Evolutionary conservation across 2,888 invertebrate genomes (phyloP), one percentile per base, ranked within the genome.

Genomic region (Bombylius discolor): DNA sequence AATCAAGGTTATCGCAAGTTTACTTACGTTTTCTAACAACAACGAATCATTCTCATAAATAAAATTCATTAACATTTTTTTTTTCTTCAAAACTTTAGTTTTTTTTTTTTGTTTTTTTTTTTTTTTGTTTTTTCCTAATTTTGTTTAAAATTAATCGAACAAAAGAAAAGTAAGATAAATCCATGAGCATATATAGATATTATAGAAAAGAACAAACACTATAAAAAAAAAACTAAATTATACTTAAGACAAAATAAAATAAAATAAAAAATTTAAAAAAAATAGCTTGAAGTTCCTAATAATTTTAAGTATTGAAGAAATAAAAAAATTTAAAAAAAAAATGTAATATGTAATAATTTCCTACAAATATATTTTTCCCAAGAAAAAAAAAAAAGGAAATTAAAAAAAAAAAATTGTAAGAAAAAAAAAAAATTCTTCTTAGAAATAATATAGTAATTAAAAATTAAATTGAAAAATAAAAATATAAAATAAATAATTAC

Each of bases 341-440:
- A 52, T 13, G 34, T 14, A 34, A 23, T 13, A 13, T 36, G 13
- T 33, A 53, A 47, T 32, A 53, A 53, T 23, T 46, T 47, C n/a
- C 13, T 54, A 39, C 23, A 57, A n/a, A 56, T 49, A 56, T 49
- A 32, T 42, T 52, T 51, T 36, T 46, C 48, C 47, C 32, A 47
- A 39, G 36, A 50, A 55, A 49, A 13, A 31, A 34, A 34, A 49
- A 49, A 9, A 39, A 55, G 8, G 4, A 53, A 45, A 56, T n/a
- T 9, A 36, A 36, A 36, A 36, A 36, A 36, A 36, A 36, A 42
- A 42, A 11, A 42, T 11, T 11, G 8, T 42, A 42, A 42, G 11
- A 42, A 11, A 42, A 42, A 42, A n/a, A 42, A 42, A 8, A 1
- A 11, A 11, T 42, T 42, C 4, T 42, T 42, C 11, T 42, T 36